These are phyloP conservation scores for Triops cancriformis DNA, from an alignment of 1,140 invertebrate genomes.

Conservation along the genomic window DNA sequence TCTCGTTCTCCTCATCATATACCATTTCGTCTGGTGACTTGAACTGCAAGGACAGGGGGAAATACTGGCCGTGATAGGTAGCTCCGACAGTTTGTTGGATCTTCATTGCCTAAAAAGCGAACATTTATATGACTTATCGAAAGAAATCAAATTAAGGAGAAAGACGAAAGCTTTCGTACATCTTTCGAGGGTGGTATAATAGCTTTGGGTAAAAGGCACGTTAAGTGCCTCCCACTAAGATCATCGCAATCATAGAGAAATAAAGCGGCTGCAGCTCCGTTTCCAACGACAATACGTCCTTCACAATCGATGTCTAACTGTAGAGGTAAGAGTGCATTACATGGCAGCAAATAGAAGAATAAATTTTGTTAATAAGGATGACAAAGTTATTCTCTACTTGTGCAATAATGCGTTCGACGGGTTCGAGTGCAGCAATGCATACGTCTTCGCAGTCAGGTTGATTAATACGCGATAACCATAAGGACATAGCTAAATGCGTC, in stretches of 20 bases:
- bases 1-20: conserved; percentile 15
- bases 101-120: conserved; percentile 38
- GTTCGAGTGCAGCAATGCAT: conserved; percentile 55
- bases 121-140: neutral
- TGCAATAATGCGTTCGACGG: conserved; percentile 45
- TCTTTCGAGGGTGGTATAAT: conserved; percentile 27
- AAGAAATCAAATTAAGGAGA: too few relatives aligned
- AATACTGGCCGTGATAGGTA: conserved; percentile 51
- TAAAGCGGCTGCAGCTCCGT: neutral
- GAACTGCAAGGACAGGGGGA: conserved; percentile 53
- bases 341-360: neutral
- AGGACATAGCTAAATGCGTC: conserved; percentile 47
- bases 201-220: neutral
- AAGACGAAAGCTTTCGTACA: neutral
- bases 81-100: conserved; percentile 54
- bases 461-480: conserved; percentile 53
- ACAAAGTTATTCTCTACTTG: conserved; percentile 31
- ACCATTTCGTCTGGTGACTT: conserved; percentile 34
- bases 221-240: neutral
- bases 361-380: too few relatives aligned
- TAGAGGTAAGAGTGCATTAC: neutral
- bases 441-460: conserved; percentile 41
- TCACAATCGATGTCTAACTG: neutral
- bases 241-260: neutral
- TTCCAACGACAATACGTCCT: neutral